Percentiles rank a stretch among this genome's conserved stretches.
Evolutionary conservation across 2,888 invertebrate species (phyloP).

Genomic region (Cantharis lateralis): DNA sequence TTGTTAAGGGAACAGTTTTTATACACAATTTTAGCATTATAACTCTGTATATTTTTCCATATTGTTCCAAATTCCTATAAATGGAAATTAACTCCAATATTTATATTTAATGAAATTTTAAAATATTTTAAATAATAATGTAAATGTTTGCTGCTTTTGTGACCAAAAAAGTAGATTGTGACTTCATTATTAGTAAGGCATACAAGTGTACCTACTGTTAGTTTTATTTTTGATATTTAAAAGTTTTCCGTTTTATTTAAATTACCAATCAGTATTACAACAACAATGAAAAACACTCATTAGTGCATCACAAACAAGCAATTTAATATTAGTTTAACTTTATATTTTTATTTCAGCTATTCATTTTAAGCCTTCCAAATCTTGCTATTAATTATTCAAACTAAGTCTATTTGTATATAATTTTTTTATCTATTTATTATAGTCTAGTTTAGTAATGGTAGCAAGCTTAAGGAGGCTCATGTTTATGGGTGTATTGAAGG

Average conservation of each 20-base stretch:
- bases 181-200: background rate
- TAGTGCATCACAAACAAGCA: slow-evolving; percentile 19
- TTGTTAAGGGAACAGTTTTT: background rate
- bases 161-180: background rate
- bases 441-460: slow-evolving; percentile 16
- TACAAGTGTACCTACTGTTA: background rate
- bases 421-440: slow-evolving; percentile 2
- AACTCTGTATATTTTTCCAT: slow-evolving; percentile 13
- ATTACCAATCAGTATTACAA: background rate
- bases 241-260: background rate
- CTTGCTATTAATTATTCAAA: slow-evolving; percentile 41
- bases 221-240: background rate
- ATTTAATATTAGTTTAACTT: slow-evolving; percentile 32
- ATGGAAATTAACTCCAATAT: background rate
- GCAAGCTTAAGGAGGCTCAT: slow-evolving; percentile 23
- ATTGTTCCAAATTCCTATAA: background rate
- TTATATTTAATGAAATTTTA: background rate
- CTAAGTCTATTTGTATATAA: background rate
- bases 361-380: slow-evolving; percentile 47
- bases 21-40: slow-evolving; percentile 6
- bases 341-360: slow-evolving; percentile 51
- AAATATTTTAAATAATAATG: background rate
- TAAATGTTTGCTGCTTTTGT: slow-evolving; percentile 25
- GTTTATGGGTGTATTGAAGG: slow-evolving; percentile 40
- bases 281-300: slow-evolving; percentile 8